Evolutionary conservation across 37 sponge, comb jelly and placozoan genomes (phyloP).

Genomic region (Diacarnus erythraeanus): DNA sequence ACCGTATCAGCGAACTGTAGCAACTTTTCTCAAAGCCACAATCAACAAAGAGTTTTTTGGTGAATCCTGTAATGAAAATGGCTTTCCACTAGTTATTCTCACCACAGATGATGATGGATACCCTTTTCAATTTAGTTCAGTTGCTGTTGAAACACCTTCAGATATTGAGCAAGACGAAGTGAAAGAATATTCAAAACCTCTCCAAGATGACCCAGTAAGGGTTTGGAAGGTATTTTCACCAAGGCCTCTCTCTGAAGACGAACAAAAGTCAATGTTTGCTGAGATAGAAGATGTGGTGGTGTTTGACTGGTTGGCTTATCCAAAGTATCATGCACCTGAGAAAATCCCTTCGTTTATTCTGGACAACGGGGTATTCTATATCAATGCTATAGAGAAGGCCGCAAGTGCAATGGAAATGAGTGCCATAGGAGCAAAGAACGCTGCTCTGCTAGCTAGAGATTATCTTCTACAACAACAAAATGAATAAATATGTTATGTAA

Average conservation of each 20-base stretch:
- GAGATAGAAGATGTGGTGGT: conserved; percentile 8
- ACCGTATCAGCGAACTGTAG: conserved; percentile 75
- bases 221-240: conserved; percentile 80
- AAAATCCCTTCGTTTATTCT: conserved; percentile 68
- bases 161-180: conserved; percentile 37
- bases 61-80: background rate
- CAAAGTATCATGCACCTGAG: conserved; percentile 78
- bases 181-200: conserved; percentile 33
- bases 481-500: too few relatives aligned
- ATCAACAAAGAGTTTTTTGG: conserved; percentile 65
- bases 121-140: conserved; percentile 51
- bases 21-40: conserved; percentile 69
- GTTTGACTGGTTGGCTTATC: conserved; percentile 85
- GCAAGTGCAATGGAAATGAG: conserved; percentile 98
- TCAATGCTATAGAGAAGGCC: conserved; percentile 86
- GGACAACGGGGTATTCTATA: conserved; percentile 80
- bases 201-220: conserved; percentile 35
- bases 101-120: conserved; percentile 42
- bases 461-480: background rate
- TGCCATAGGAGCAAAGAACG: conserved; percentile 82
- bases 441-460: conserved; percentile 3
- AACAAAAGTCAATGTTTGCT: conserved; percentile 42
- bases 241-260: conserved; percentile 51
- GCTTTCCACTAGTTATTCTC: conserved; percentile 61
- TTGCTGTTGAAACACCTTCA: conserved; percentile 56